Evolutionary conservation across 1,140 invertebrate species (phyloP), one percentile per base, ranked within the genome.

Genomic region (Eubasilissa regina): DNA sequence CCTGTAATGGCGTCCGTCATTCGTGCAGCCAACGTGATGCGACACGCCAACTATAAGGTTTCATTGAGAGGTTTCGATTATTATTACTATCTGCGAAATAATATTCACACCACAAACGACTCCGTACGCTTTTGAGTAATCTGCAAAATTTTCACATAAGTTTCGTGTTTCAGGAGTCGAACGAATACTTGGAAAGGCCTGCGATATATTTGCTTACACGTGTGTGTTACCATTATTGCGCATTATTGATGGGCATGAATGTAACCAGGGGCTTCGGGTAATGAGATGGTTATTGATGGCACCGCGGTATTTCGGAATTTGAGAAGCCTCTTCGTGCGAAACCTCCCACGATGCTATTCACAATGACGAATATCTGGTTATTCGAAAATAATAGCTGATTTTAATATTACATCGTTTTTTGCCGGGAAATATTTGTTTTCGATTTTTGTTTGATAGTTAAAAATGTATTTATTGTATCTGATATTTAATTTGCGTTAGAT

Each of bases 91-190:
- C 6, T 47, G 19, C 45, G 13, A 70, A 53, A 19, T 35, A 35
- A 35, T 51, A 51, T 51, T 51, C 45, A 70, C 45, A 48, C 45
- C 44, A 15, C 45, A 9, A 70, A 25, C 21, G 47, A 17, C 45
- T 51, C 51, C 47, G 19, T 51, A 51, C 25, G 11, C 47, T 47
- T 70, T 25, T 35, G 45, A 51, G 66, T 25, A 21, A 70, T 48
- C 45, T 13, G 15, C 51, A 70, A 70, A 70, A 70, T 70, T 45
- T 70, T 70, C 66, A 35, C 66, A 70, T 48, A 17, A 53, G 66
- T 21, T 48, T 70, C 21, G n/a, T 48, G 21, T 70, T 70, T 70
- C 66, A 70, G 25, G 21, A 11, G 60, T 10, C 35, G 25, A 43
- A 6, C 35, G 43, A n/a, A 56, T 56, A n/a, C 44, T 7, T 45